phyloP scores from a whole-genome alignment of 2,797 vertebrate species.

The Neosalanx taihuensis region DNA sequence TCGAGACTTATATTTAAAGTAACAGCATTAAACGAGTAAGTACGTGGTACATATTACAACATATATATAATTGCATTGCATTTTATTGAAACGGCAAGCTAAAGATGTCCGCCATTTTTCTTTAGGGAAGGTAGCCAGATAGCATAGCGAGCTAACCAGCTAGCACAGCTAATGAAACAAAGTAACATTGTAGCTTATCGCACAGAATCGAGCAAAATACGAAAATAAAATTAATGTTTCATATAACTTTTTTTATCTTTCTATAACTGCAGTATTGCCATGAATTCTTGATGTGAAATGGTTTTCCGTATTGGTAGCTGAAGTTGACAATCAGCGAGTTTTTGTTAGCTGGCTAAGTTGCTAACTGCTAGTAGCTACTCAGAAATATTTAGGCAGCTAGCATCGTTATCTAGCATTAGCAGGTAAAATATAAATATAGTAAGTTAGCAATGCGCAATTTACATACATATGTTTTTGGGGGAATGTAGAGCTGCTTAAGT shows the following conservation, averaged over 20 bases:
- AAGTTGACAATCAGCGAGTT: not conserved
- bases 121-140: constrained; percentile 54
- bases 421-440: not conserved
- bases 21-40: constrained; percentile 60
- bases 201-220: constrained; percentile 12
- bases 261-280: too few relatives aligned
- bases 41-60: constrained; percentile 40
- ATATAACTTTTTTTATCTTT: not conserved
- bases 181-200: constrained; percentile 1
- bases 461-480: not conserved
- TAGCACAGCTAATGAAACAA: constrained; percentile 3
- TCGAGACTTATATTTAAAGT: constrained; percentile 46
- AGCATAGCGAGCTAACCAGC: constrained; percentile 19
- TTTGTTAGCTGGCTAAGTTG: constrained; percentile 4
- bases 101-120: constrained; percentile 66
- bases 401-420: not conserved
- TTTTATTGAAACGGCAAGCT: constrained; percentile 51
- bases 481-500: not conserved
- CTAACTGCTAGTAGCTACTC: constrained; percentile 8
- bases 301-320: not conserved
- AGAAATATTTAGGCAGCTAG: constrained; percentile 4
- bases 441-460: not conserved
- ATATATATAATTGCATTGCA: constrained; percentile 35
- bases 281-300: too few relatives aligned
- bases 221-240: constrained; percentile 39